Evolutionary conservation across 2,113 vertebrate genomes (phyloP), one percentile per base, ranked within the genome.

Genomic region (Istiophorus platypterus): DNA sequence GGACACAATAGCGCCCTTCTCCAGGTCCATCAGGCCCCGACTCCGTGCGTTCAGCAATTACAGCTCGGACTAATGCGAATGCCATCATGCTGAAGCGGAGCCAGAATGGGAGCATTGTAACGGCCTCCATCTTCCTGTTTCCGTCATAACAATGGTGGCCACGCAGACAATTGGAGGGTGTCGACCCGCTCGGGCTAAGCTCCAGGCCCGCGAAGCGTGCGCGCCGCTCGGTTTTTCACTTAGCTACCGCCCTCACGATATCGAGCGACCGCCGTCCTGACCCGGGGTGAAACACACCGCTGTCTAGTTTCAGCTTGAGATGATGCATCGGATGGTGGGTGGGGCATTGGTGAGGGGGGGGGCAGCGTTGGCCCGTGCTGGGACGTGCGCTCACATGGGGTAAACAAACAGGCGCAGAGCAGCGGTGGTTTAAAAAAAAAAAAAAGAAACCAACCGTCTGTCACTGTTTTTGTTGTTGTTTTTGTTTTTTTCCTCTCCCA

Each of bases 51-150:
- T 81, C 63, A 87, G 84, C 80, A 74, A 17, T 83, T 29, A 71
- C 67, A 1, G 41, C 45, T 22, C 29, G 57, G 41, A 78, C 81
- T 81, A 85, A 85, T 81, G 77, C 64, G 67, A 73, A 82, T 8
- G 64, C 74, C 65, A 80, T 75, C 5, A 66, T 47, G 70, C 51
- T 63, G 34, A 58, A 80, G 51, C 51, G 5, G 24, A 65, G 82
- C 68, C 62, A 59, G 75, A 78, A 78, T 86, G 77, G 75, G 81
- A 62, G 18, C 39, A 79, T 77, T 78, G 45, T 74, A 79, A 81
- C 63, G 72, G 61, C 67, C 62, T 51, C 78, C 41, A 59, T 67
- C 70, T 81, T 88, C 79, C 79, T 81, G 83, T 89, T 89, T 72
- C 64, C 31, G 11, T 57, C 45, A 83, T 69, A 88, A 88, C 84